Base-by-base conservation (phyloP, 2,113 vertebrate genomes). In the Athene cunicularia region DNA sequence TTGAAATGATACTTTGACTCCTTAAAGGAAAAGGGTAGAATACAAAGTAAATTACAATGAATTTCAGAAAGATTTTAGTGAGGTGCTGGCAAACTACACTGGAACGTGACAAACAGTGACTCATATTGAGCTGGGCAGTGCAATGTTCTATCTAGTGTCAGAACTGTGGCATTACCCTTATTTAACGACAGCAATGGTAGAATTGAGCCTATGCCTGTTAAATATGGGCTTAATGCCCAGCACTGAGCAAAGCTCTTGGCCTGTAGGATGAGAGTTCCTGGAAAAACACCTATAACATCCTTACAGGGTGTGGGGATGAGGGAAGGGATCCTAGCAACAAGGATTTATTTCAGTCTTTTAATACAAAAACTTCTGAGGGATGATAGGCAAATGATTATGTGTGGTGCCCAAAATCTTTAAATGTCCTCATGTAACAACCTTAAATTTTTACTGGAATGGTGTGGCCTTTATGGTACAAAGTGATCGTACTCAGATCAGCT, bases 31-130 rank as follows among this genome's bases (percentile, higher is more conserved):
- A 60, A 47, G 13, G 1, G 7, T 8, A 41, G 17, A 27, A 55
- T 27, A 11, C n/a, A 60, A 80, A 22, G 20, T 49, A 74, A 74
- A 49, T 4, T 43, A 17, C 30, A 50, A 22, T 20, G 8, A 5
- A 53, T 68, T 80, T 74, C 32, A 81, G 62, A 63, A 35, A 18
- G 26, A 37, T 60, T 63, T 68, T 50, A 12, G 6, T 75, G 47
- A 55, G 55, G 8, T 28, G 49, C 16, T 49, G n/a, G 41, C 18
- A 49, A 56, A 56, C 27, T 49, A 56, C 22, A 8, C 6, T 28
- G 32, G 23, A 75, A 41, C 0, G 1, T 50, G 14, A 35, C 62
- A 80, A 59, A 45, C 0, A 4, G 4, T 39, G 28, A 23, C 21
- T 47, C 6, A 23, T 11, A 33, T 22, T 11, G n/a, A 20, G 37